These are phyloP conservation scores for Chorisops tibialis DNA, from an alignment of 2,888 invertebrate species.

Conservation along the genomic window DNA sequence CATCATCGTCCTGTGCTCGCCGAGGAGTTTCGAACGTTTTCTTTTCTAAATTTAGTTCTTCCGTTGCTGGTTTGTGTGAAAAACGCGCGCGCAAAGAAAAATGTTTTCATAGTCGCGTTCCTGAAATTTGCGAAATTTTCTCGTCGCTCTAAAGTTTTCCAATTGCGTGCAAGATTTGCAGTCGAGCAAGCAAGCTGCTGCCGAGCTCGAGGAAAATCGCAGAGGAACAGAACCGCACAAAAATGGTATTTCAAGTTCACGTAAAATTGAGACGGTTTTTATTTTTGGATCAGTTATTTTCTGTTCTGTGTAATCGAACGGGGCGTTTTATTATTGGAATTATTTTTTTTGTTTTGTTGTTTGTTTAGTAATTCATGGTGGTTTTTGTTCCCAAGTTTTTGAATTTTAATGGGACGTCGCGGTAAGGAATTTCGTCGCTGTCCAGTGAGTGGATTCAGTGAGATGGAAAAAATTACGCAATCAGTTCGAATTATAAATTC, in stretches of 20 bases:
- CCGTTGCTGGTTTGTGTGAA: background rate
- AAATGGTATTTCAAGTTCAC: constrained; percentile 22
- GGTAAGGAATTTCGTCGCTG: too few relatives aligned
- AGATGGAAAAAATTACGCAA: too few relatives aligned
- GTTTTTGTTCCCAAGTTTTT: too few relatives aligned
- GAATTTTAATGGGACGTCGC: too few relatives aligned
- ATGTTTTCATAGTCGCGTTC: constrained; percentile 10
- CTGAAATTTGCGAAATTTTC: constrained; percentile 3
- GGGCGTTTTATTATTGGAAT: too few relatives aligned
- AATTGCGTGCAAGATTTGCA: background rate
- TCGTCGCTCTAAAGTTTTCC: background rate
- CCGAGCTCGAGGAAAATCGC: constrained; percentile 12
- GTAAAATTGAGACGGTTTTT: background rate
- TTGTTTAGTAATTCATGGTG: too few relatives aligned
- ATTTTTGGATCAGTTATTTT: too few relatives aligned
- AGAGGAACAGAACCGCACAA: constrained; percentile 5
- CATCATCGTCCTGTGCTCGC: background rate
- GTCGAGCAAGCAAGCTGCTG: constrained; percentile 8
- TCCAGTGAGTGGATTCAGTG: too few relatives aligned
- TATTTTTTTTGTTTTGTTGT: too few relatives aligned
- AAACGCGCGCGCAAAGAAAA: background rate
- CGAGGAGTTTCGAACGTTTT: background rate
- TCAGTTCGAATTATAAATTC: too few relatives aligned
- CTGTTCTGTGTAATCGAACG: too few relatives aligned
- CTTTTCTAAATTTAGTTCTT: constrained; percentile 18